These are phyloP conservation scores for Anser brachyrhynchus DNA, from an alignment of 2,113 vertebrate genomes.

Conservation along the genomic window DNA sequence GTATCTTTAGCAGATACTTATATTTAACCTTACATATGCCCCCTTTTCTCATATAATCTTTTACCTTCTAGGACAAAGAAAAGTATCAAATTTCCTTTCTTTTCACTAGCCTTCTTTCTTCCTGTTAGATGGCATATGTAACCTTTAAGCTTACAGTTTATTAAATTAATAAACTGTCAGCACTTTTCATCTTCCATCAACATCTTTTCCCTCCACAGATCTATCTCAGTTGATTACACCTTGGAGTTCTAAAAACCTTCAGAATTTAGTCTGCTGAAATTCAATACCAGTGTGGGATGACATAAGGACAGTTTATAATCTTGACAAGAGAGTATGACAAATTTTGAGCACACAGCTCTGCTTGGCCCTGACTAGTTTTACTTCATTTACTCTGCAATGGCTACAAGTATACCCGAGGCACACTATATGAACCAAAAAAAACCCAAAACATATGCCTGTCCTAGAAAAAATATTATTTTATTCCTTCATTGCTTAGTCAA, in stretches of 20 bases:
- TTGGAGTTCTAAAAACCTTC: neutral
- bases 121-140: neutral
- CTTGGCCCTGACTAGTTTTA: neutral
- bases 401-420: neutral
- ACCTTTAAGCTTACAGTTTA: neutral
- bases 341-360: neutral
- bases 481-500: neutral
- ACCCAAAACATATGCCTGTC: neutral
- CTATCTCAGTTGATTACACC: neutral
- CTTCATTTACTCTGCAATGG: neutral
- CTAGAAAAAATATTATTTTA: neutral
- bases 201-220: neutral
- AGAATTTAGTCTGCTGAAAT: neutral
- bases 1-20: neutral
- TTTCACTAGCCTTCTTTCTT: neutral
- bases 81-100: neutral
- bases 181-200: neutral
- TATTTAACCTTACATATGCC: neutral
- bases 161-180: neutral
- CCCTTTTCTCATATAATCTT: neutral
- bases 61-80: neutral
- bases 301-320: neutral
- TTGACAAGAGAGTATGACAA: neutral
- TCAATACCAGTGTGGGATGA: neutral
- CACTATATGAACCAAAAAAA: neutral